Evolutionary conservation across 2,113 vertebrate species (phyloP).

Genomic region (Notiomystis cincta): DNA sequence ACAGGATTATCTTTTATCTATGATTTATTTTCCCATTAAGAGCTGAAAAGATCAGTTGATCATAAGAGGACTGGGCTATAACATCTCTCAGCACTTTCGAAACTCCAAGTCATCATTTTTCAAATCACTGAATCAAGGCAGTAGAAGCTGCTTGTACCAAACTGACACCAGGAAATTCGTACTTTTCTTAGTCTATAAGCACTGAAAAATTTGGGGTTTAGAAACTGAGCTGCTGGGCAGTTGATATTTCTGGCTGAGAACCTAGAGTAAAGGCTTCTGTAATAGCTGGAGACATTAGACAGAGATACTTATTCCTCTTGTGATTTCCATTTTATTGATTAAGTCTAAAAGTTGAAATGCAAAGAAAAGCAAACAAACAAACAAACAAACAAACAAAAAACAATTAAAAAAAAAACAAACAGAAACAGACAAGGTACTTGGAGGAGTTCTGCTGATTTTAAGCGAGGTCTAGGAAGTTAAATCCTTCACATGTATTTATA

Average conservation of each 20-base stretch:
- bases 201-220: background rate
- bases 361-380: background rate
- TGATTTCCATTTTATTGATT: background rate
- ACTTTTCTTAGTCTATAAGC: background rate
- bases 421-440: no score
- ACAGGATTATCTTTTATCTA: slow-evolving; percentile 73
- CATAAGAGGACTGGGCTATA: slow-evolving; percentile 50
- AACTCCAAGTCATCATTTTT: slow-evolving; percentile 67
- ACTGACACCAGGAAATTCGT: background rate
- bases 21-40: slow-evolving; percentile 77
- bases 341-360: background rate
- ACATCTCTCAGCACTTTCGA: slow-evolving; percentile 55
- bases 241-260: background rate
- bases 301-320: background rate
- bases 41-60: slow-evolving; percentile 70
- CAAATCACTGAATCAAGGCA: slow-evolving; percentile 50
- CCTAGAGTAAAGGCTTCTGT: background rate
- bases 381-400: no score
- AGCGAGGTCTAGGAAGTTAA: background rate
- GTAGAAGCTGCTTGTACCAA: background rate
- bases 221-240: background rate
- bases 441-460: background rate
- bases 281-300: background rate
- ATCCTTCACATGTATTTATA: background rate
- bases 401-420: background rate